A percentile compares a stretch with the other conserved stretches of the same genome.
phyloP scores from a whole-genome alignment of 2,797 vertebrate species.

The Hylomyscus alleni region DNA sequence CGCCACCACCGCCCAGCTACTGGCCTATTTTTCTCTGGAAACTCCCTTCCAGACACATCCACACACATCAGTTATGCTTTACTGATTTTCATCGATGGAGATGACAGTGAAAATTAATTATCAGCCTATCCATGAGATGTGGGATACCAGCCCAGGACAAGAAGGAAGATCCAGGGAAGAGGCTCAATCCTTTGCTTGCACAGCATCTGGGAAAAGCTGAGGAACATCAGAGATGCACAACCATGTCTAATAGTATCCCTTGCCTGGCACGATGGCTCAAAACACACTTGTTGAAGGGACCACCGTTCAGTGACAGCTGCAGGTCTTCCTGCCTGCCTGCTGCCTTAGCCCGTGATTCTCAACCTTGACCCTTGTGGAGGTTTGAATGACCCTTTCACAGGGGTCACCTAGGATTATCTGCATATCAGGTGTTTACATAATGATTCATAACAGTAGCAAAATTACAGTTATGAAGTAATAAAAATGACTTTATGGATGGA shows the following conservation, averaged over 20 bases:
- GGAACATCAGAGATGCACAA: neutral
- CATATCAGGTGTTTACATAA: neutral
- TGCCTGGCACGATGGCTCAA: neutral
- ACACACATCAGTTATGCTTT: neutral
- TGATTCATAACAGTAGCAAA: neutral
- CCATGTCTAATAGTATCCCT: neutral
- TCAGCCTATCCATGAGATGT: neutral
- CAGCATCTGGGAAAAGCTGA: neutral
- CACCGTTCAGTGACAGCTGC: neutral
- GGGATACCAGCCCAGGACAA: neutral
- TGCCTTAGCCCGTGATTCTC: neutral
- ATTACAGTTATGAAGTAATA: neutral
- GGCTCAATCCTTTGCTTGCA: neutral
- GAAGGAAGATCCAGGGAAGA: neutral
- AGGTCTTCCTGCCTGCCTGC: accelerated
- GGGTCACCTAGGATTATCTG: neutral
- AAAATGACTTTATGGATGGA: neutral
- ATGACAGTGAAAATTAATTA: neutral
- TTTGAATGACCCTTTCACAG: neutral
- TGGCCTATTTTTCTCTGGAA: neutral
- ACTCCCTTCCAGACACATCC: neutral
- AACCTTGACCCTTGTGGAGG: neutral
- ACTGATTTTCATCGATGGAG: neutral
- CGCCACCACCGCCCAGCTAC: too few relatives aligned
- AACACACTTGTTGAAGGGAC: neutral